Evolutionary conservation across 1,140 invertebrate genomes (phyloP), one percentile per base, ranked within the genome.

Genomic region (Hesperophylax magnus): DNA sequence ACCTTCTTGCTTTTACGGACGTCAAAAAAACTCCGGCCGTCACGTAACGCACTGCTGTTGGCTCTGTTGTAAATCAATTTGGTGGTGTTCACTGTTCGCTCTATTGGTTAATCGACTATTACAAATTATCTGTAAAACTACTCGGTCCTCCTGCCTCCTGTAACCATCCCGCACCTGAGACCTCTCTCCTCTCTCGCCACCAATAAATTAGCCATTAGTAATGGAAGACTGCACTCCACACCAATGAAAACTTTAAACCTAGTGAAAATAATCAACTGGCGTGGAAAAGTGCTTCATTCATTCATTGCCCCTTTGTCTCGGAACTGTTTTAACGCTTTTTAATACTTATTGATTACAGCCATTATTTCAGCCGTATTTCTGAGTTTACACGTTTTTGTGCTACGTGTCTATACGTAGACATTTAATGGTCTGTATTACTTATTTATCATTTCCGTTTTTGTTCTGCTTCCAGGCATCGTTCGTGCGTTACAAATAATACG

Each of bases 51-150:
- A 60, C 18, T 39, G 53, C 77, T 39, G 34, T 39, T 39, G 24
- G 74, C 24, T 78, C 52, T 54, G 81, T 39, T 60, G 47, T 77
- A 79, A 82, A 79, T 82, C 81, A 82, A 82, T 79, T 80, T 60
- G 56, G 69, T 67, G 53, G 60, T 53, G 69, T 79, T 79, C 58
- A 52, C 72, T 53, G 69, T 79, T 79, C 58, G 60, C 72, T 78
- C 80, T 63, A 81, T 74, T 81, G 80, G 76, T 53, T 34, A 71
- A 82, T 82, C 81, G 71, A 24, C 77, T 75, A 69, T 79, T 77
- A 67, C 81, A 76, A 56, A 82, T 76, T 71, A 65, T 79, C 77
- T 69, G 69, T 24, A 79, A n/a, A n/a, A 79, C 74, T 31, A 39
- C 18, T 63, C 53, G 27, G 54, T 18, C 69, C 72, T 53, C 47